Evolutionary conservation across 2,888 invertebrate species (phyloP).

Genomic region (Aporophyla lueneburgensis): DNA sequence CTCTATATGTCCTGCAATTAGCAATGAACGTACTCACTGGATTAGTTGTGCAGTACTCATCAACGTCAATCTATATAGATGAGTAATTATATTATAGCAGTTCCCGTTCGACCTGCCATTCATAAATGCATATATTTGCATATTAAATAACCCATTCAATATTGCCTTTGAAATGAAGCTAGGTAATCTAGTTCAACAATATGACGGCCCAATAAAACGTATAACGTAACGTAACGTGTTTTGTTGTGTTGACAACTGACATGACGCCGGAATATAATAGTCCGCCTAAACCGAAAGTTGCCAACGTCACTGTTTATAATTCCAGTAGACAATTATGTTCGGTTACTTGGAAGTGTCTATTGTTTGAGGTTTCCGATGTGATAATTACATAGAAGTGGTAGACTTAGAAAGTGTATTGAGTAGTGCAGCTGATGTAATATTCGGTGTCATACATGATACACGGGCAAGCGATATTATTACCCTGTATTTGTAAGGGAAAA

Average conservation of each 20-base stretch:
- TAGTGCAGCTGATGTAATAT: too few relatives aligned
- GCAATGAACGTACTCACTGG: not conserved
- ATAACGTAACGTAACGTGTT: constrained; percentile 1
- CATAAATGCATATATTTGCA: constrained; percentile 7
- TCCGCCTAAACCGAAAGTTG: constrained; percentile 60
- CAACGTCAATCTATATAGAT: not conserved
- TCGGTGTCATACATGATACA: too few relatives aligned
- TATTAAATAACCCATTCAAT: constrained; percentile 5
- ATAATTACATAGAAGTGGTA: not conserved
- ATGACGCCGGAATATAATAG: constrained; percentile 19
- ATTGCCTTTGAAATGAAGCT: not conserved
- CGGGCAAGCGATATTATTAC: too few relatives aligned
- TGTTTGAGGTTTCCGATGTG: constrained; percentile 25
- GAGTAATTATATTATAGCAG: not conserved
- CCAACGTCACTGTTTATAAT: constrained; percentile 69
- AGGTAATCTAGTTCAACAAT: constrained; percentile 4
- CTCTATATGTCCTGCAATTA: not conserved
- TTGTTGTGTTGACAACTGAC: constrained; percentile 31
- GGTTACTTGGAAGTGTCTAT: constrained; percentile 20
- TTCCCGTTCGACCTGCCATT: not conserved
- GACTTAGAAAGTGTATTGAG: too few relatives aligned
- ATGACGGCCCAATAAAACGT: not conserved
- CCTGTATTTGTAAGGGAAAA: too few relatives aligned
- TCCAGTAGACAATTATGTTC: constrained; percentile 65
- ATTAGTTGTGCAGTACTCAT: too few relatives aligned